phyloP scores from a whole-genome alignment of 2,888 invertebrate genomes.

The Gymnoscelis rufifasciata region DNA sequence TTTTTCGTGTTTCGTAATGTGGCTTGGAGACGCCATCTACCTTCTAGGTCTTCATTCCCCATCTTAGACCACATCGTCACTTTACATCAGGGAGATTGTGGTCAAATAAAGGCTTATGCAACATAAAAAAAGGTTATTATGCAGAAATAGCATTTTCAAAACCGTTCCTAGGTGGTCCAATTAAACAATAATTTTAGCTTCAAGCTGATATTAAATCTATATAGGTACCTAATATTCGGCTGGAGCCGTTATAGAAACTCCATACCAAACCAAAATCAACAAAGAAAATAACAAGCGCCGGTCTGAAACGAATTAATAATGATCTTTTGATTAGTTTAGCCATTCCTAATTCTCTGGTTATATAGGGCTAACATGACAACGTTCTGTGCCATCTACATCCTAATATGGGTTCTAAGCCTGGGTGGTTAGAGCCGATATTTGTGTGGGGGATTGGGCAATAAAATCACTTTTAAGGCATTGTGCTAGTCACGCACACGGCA shows the following conservation, averaged over 20 bases:
- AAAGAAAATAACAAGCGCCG: slow-evolving; percentile 32
- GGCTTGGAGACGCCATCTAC: too few species aligned
- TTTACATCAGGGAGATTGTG: too few species aligned
- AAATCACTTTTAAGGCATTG: slow-evolving; percentile 69
- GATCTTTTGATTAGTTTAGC: slow-evolving; percentile 64
- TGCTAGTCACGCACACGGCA: slow-evolving; percentile 57
- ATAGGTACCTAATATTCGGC: too few species aligned
- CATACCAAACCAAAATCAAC: background rate
- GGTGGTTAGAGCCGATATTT: slow-evolving; percentile 44
- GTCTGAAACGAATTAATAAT: slow-evolving; percentile 50
- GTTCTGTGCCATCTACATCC: slow-evolving; percentile 34
- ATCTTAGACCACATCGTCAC: too few species aligned
- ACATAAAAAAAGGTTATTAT: too few species aligned
- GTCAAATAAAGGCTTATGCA: too few species aligned
- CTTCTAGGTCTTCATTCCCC: too few species aligned
- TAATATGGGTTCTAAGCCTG: slow-evolving; percentile 43
- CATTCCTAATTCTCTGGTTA: slow-evolving; percentile 65
- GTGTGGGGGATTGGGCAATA: slow-evolving; percentile 47
- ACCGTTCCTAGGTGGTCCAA: too few species aligned
- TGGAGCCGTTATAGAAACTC: background rate
- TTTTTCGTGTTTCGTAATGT: too few species aligned
- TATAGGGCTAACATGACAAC: slow-evolving; percentile 63
- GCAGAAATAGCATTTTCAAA: too few species aligned
- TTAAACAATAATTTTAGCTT: too few species aligned
- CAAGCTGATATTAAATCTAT: too few species aligned